Base-by-base conservation (phyloP, 2,888 invertebrate species). In the Endomychus coccineus region DNA sequence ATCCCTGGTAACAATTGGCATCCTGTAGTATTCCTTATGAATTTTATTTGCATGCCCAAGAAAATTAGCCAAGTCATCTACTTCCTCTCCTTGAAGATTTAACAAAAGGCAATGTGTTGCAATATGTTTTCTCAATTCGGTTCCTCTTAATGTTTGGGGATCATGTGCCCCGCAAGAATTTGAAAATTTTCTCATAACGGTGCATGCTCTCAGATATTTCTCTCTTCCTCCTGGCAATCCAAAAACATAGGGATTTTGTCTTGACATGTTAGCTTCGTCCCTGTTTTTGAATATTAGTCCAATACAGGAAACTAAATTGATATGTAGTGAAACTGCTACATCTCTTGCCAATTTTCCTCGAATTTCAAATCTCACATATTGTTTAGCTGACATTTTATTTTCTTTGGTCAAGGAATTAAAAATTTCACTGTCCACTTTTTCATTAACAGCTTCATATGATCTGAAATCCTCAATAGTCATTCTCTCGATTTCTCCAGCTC, bases 401-500 rank as follows among this genome's bases (percentile, higher is more conserved):
- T 7, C 6, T 2, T 4, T 2, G 2, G 31, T 12, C 16, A 31
- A 31, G 14, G 14, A 19, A 6, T 21, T 6, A 9, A 21, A 31
- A 2, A 11, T 14, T 4, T 12, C 21, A 7, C 16, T 17, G 9
- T 17, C 19, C 3, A n/a, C 17, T 3, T 11, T 11, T 9, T 21
- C 22, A n/a, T 19, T 14, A 6, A 31, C 14, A 11, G 16, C 13
- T 12, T 31, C 22, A 21, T 17, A 31, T 7, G 31, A 11, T 3
- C 5, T 10, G 12, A 21, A 31, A 31, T 31, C 30, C 2, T 30
- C 30, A 4, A 30, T 30, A 5, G 17, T n/a, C 2, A 30, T 19
- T 3, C 30, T 3, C 7, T 30, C 30, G 15, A 30, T 30, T 30
- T 30, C 30, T 17, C 30, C 30, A n/a, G 30, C 12, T 12, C 30